A percentile compares a stretch with the other conserved stretches of the same genome.
These are phyloP conservation scores for Centrocercus urophasianus DNA, from an alignment of 2,113 vertebrate genomes.

Conservation along the genomic window DNA sequence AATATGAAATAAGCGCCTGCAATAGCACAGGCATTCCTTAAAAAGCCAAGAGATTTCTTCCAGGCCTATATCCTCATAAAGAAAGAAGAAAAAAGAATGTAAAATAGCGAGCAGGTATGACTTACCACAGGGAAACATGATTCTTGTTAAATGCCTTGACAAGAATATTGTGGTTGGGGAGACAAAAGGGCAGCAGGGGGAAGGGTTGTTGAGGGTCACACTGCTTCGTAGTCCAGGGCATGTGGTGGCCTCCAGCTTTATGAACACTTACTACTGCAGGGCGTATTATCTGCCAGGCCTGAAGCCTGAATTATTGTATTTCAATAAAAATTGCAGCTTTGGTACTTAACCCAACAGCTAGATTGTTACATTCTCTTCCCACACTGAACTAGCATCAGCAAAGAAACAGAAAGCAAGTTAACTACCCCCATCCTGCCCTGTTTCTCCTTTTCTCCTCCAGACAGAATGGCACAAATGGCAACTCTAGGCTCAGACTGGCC, in stretches of 20 bases:
- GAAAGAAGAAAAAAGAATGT: background rate
- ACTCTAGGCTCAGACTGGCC: background rate
- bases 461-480: background rate
- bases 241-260: slow-evolving; percentile 42
- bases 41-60: background rate
- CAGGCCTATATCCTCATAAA: background rate
- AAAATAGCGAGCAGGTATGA: background rate
- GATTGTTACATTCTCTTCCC: background rate
- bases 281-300: slow-evolving; percentile 43
- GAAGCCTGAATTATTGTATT: slow-evolving; percentile 61
- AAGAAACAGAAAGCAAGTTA: background rate
- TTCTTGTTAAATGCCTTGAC: slow-evolving; percentile 58
- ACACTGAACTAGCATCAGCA: background rate
- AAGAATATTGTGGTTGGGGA: slow-evolving; percentile 51
- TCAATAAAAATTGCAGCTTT: slow-evolving; percentile 57
- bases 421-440: background rate
- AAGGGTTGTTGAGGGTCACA: slow-evolving; percentile 38
- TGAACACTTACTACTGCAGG: background rate
- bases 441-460: background rate
- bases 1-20: background rate
- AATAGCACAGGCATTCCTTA: background rate
- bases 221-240: slow-evolving; percentile 32
- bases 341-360: slow-evolving; percentile 36
- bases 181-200: slow-evolving; percentile 35
- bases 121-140: slow-evolving; percentile 31